These are phyloP conservation scores for Dromius quadrimaculatus DNA, from an alignment of 2,888 invertebrate genomes.

Conservation along the genomic window DNA sequence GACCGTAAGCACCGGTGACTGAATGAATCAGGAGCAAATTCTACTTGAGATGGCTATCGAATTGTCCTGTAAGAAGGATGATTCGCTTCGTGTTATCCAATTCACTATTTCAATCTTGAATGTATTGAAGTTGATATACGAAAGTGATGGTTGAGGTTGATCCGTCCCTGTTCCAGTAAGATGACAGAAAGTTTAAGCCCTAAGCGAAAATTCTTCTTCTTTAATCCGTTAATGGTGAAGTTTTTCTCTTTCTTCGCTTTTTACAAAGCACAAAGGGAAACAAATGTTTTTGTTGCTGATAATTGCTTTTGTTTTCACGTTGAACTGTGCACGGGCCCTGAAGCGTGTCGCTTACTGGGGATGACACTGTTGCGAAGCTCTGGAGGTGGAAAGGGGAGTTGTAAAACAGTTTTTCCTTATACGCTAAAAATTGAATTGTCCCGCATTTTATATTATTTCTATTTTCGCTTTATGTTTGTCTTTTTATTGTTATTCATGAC, in stretches of 20 bases:
- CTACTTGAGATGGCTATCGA: no score
- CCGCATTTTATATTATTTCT: slow-evolving; percentile 32
- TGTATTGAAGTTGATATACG: no score
- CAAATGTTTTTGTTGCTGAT: slow-evolving; percentile 52
- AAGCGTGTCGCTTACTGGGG: slow-evolving; percentile 1
- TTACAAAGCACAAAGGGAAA: slow-evolving; percentile 49
- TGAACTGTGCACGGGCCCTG: slow-evolving; percentile 35
- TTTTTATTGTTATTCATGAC: slow-evolving; percentile 40
- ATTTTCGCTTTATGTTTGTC: slow-evolving; percentile 1
- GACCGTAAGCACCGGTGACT: no score
- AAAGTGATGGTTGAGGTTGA: no score
- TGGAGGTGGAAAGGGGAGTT: neutral
- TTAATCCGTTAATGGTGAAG: slow-evolving; percentile 50
- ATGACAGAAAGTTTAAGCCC: slow-evolving; percentile 41
- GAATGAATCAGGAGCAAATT: no score
- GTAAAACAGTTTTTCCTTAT: slow-evolving; percentile 31
- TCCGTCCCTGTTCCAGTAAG: no score
- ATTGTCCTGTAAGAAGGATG: no score
- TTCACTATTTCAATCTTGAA: no score
- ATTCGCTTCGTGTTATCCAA: no score
- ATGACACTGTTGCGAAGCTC: neutral
- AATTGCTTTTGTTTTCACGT: slow-evolving; percentile 51
- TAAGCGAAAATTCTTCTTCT: slow-evolving; percentile 43
- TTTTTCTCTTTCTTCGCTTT: slow-evolving; percentile 37
- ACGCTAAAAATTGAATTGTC: slow-evolving; percentile 47